phyloP scores from a whole-genome alignment of 2,113 vertebrate species.

The Chionomys nivalis region DNA sequence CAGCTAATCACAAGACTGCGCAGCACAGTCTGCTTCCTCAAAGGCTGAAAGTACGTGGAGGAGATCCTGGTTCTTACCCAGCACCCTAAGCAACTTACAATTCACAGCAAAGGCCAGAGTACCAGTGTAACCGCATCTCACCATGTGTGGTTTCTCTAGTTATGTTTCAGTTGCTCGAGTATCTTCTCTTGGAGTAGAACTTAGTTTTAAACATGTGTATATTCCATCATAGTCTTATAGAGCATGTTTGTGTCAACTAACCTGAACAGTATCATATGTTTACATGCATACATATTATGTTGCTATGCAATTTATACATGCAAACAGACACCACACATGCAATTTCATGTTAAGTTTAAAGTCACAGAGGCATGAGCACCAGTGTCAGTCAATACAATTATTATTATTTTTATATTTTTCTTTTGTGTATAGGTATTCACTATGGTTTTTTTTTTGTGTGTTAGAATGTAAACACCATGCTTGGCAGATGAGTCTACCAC shows the following conservation, averaged over 20 bases:
- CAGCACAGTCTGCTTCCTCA: background rate
- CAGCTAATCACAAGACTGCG: background rate
- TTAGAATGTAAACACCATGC: background rate
- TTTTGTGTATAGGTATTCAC: background rate
- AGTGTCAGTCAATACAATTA: too few relatives aligned
- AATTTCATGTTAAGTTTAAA: background rate
- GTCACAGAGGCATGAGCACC: background rate
- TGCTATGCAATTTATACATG: background rate
- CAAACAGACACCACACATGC: background rate
- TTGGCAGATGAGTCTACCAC: background rate
- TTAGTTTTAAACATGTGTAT: background rate
- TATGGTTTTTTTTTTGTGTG: background rate
- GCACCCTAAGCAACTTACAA: background rate
- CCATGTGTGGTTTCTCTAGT: background rate
- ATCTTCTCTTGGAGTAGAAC: background rate
- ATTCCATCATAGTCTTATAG: background rate
- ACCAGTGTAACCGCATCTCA: background rate
- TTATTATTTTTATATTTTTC: background rate
- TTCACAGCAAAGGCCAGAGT: background rate
- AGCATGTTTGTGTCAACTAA: background rate
- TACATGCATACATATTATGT: too few relatives aligned
- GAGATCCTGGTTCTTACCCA: background rate
- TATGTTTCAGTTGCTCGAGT: background rate
- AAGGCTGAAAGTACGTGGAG: background rate
- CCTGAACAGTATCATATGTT: background rate